Evolutionary conservation across 2,888 invertebrate genomes (phyloP).

Genomic region (Cataglyphis albicans): DNA sequence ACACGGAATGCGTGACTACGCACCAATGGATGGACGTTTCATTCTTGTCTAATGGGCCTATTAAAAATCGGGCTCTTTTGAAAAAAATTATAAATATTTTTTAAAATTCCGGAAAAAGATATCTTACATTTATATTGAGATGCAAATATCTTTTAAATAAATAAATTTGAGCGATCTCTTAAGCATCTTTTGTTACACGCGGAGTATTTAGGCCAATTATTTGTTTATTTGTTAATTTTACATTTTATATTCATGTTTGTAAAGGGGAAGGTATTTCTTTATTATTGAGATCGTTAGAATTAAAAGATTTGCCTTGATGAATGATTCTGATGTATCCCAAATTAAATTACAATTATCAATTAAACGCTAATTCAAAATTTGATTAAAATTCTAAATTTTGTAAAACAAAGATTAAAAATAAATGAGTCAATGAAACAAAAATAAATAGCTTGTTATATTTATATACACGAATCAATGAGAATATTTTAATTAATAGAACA

Average conservation of each 20-base stretch:
- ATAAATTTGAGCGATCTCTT: background rate
- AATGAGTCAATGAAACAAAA: background rate
- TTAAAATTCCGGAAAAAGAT: background rate
- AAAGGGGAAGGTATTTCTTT: background rate
- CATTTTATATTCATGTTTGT: background rate
- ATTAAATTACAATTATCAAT: background rate
- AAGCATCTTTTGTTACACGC: background rate
- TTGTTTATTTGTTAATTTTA: background rate
- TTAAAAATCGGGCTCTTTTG: background rate
- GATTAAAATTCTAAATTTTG: background rate
- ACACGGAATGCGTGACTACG: background rate
- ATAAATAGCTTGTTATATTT: background rate
- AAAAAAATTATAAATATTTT: background rate
- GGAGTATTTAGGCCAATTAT: background rate
- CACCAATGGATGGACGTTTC: constrained; percentile 5
- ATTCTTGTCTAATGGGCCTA: background rate
- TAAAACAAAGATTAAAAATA: background rate
- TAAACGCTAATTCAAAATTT: background rate
- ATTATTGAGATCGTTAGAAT: background rate
- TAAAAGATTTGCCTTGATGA: no score
- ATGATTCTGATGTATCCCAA: background rate
- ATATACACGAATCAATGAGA: background rate
- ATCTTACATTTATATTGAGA: background rate
- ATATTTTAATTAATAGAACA: background rate
- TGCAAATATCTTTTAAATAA: background rate